These are phyloP conservation scores for Indicator indicator DNA, from an alignment of 2,113 vertebrate genomes.

Conservation along the genomic window DNA sequence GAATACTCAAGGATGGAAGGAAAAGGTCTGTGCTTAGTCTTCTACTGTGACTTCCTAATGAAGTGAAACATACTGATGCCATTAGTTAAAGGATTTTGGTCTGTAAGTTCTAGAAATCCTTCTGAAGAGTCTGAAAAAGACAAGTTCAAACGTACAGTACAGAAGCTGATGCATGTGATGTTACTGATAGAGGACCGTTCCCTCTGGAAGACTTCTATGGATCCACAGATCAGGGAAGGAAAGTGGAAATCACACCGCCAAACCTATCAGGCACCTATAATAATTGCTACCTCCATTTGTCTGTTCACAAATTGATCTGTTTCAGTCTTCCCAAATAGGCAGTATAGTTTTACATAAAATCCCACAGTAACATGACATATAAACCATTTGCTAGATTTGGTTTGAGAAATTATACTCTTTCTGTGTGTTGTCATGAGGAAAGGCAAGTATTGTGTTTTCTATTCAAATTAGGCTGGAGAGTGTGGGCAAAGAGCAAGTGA, in stretches of 20 bases:
- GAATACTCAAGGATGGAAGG: not conserved
- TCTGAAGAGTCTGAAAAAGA: not conserved
- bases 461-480: not conserved
- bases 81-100: not conserved
- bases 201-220: not conserved
- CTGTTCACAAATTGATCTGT: not conserved
- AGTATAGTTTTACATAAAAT: not conserved
- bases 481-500: not conserved
- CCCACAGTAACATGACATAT: not conserved
- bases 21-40: not conserved
- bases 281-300: not conserved
- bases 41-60: not conserved
- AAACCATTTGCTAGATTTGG: not conserved
- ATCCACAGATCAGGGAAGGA: not conserved
- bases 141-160: not conserved
- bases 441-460: not conserved
- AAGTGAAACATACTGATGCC: not conserved
- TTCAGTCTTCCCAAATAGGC: accelerated
- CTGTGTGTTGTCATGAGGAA: not conserved
- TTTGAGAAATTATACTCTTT: not conserved
- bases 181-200: not conserved
- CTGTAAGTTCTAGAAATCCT: not conserved
- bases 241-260: not conserved
- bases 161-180: not conserved
- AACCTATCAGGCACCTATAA: not conserved